These are phyloP conservation scores for Micoletzkya japonica DNA, from an alignment of 2,888 invertebrate species.

Conservation along the genomic window DNA sequence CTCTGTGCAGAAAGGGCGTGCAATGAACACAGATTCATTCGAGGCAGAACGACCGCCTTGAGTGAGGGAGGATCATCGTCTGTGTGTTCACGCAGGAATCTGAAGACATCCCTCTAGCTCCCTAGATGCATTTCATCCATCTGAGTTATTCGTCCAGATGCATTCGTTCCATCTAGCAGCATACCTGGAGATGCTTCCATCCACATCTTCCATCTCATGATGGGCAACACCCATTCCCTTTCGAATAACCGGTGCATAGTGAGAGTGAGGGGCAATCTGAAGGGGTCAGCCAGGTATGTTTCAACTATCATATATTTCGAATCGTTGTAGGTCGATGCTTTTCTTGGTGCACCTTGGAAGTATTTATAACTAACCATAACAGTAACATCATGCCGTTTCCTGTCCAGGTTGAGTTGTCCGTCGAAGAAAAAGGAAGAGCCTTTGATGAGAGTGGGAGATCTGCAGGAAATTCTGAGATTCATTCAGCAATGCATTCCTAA, in stretches of 20 bases:
- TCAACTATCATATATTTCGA: not conserved
- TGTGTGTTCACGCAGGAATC: constrained; percentile 24
- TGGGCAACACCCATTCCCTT: constrained; percentile 11
- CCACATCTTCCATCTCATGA: constrained; percentile 17
- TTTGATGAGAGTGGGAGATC: constrained; percentile 14
- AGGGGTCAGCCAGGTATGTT: not conserved
- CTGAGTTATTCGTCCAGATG: not conserved
- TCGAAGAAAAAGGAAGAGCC: constrained; percentile 24
- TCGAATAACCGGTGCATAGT: constrained; percentile 24
- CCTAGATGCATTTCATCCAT: not conserved
- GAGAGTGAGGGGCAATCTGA: constrained; percentile 25
- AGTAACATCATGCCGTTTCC: constrained; percentile 22
- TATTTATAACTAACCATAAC: constrained; percentile 11
- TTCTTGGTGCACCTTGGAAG: not conserved
- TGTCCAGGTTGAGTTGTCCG: constrained; percentile 3
- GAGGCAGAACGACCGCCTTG: constrained; percentile 20
- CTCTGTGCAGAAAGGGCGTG: constrained; percentile 21
- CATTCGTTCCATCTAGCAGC: not conserved
- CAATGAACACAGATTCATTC: constrained; percentile 23
- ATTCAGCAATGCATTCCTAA: not conserved
- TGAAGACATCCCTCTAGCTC: not conserved
- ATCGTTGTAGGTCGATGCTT: not conserved
- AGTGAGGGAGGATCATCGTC: constrained; percentile 17
- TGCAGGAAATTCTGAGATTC: not conserved
- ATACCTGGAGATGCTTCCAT: constrained; percentile 12